phyloP scores from a whole-genome alignment of 2,888 invertebrate species.

The Bugula neritina region DNA sequence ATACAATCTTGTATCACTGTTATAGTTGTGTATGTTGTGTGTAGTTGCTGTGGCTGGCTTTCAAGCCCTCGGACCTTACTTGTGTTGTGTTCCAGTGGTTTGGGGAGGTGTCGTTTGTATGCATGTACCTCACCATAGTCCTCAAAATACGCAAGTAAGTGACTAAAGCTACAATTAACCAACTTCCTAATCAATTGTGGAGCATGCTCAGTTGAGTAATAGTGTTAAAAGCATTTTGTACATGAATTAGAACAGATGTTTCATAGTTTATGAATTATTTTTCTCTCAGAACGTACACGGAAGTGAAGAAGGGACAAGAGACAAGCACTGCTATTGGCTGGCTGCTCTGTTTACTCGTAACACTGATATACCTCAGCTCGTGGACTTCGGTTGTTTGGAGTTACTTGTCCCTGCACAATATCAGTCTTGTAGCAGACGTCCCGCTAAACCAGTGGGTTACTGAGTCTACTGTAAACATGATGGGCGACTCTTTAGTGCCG shows the following conservation, averaged over 20 bases:
- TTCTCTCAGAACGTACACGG: no score
- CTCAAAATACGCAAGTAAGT: not conserved
- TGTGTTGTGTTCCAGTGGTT: not conserved
- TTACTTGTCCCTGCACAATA: not conserved
- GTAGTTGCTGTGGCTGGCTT: not conserved
- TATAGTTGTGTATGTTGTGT: not conserved
- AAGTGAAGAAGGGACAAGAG: no score
- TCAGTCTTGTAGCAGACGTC: not conserved
- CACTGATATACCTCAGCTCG: not conserved
- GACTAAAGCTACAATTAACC: no score
- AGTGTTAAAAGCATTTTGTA: no score
- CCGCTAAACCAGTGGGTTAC: not conserved
- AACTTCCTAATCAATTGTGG: no score
- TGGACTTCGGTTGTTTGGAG: not conserved
- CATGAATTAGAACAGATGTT: no score
- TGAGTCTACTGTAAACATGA: not conserved
- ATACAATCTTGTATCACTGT: no score
- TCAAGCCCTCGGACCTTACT: not conserved
- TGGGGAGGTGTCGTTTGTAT: not conserved
- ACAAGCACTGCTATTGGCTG: no score
- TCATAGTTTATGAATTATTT: no score
- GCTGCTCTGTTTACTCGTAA: not conserved
- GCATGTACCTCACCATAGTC: not conserved
- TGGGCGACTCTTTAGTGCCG: not conserved
- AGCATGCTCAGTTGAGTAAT: no score